These are phyloP conservation scores for Acropora tenuis DNA, from an alignment of 64 coral and sea anemone species.

Conservation along the genomic window DNA sequence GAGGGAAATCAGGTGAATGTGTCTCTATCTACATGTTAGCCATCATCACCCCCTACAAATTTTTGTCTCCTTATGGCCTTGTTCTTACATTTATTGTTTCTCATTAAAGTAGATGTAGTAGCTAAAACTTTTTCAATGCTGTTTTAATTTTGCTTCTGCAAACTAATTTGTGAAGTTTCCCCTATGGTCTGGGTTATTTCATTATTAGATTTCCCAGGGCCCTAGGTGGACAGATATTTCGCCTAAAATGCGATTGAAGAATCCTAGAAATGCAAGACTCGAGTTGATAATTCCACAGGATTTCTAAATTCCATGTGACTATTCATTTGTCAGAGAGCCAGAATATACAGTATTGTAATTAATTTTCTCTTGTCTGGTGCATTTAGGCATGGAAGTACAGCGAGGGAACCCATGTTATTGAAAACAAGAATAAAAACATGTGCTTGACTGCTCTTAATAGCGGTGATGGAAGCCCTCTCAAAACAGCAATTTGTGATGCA, in stretches of 20 bases:
- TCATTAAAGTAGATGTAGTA: too few relatives aligned
- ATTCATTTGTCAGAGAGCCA: background rate
- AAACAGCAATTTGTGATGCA: slow-evolving; percentile 20
- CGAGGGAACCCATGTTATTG: background rate
- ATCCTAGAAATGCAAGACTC: too few relatives aligned
- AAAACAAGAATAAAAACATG: background rate
- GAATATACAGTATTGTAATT: background rate
- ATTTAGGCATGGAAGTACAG: slow-evolving; percentile 9
- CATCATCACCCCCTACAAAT: background rate
- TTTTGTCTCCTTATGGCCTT: background rate
- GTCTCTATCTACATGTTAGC: background rate
- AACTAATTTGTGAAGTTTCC: too few relatives aligned
- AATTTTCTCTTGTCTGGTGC: background rate
- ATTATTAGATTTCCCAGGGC: too few relatives aligned
- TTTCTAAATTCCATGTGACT: too few relatives aligned
- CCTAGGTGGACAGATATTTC: too few relatives aligned
- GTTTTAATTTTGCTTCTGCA: too few relatives aligned
- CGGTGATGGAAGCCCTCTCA: background rate
- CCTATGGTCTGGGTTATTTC: too few relatives aligned
- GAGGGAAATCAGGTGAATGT: slow-evolving; percentile 34
- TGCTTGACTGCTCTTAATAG: background rate
- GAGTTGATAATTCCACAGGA: too few relatives aligned
- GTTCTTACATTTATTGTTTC: too few relatives aligned
- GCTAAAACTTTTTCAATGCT: too few relatives aligned
- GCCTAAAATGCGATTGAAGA: too few relatives aligned